Base-by-base conservation (phyloP, 2,113 vertebrate genomes). In the Toxostoma redivivum region DNA sequence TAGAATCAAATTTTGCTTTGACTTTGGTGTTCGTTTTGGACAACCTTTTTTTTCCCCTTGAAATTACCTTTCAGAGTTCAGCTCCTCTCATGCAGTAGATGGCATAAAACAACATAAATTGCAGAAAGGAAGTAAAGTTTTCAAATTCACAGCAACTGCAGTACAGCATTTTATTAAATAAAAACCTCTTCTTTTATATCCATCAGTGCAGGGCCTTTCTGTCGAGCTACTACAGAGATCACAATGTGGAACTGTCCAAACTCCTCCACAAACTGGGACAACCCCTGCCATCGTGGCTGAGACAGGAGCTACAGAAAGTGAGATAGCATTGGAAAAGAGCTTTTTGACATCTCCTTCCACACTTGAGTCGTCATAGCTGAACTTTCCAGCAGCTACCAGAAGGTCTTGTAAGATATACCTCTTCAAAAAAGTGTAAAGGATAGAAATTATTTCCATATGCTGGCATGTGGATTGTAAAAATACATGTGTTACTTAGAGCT, bases 241-340 rank as follows among this genome's bases (percentile, higher is more conserved):
- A 99, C 97, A 99, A 99, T 30, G 98, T 99, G 96, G 99, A 99
- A 95, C 98, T 99, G 87, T 99, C 99, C 60, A 99, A 99, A 98
- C 98, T 99, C 86, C 98, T 99, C 76, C 99, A 99, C 97, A 98
- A 98, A 82, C 89, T 99, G 86, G 99, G 99, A 81, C 99, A 99
- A 95, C 99, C 99, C 7, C 97, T 99, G 85, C 99, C 99, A 12
- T 98, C 99, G 1, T 99, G 99, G 99, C 98, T 99, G 45, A 98
- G 99, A 96, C 99, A 99, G 94, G 99, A 99, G 94, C 98, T 99
- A 21, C 99, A 99, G 98, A 99, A 99, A 98, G 98, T 99, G 96
- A 99, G 99, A 98, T 98, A 98, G 98, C 98, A 94, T 42, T 80
- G 86, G 85, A 81, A 66, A 67, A 94, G 37, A 86, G 37, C 64